A percentile compares a stretch with the other conserved stretches of the same genome.
Evolutionary conservation across 2,113 vertebrate genomes (phyloP).

Genomic region (Manacus vitellinus): DNA sequence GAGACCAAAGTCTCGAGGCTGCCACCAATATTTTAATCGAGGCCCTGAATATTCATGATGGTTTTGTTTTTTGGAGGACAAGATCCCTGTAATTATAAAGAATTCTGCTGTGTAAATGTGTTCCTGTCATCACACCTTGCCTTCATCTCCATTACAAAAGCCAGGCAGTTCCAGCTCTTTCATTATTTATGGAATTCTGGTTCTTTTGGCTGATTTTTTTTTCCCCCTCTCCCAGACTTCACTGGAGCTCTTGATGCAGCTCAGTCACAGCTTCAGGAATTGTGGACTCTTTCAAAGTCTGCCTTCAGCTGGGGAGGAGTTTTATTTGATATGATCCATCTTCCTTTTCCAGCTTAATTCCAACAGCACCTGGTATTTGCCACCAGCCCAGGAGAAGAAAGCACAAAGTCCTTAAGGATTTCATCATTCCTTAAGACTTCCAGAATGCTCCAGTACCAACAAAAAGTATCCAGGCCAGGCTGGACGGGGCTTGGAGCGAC

Average conservation of each 20-base stretch:
- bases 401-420: not conserved
- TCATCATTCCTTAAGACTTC: not conserved
- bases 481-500: not conserved
- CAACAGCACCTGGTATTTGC: not conserved
- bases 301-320: not conserved
- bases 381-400: constrained; percentile 14
- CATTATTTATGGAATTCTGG: constrained; percentile 74
- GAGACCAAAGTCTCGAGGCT: constrained; percentile 56
- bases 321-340: not conserved
- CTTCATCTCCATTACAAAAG: constrained; percentile 75
- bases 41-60: constrained; percentile 72
- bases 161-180: constrained; percentile 60
- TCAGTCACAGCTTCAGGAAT: not conserved
- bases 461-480: not conserved
- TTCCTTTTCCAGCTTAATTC: constrained; percentile 24
- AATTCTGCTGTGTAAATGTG: constrained; percentile 75
- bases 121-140: constrained; percentile 65
- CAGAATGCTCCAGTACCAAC: not conserved
- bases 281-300: not conserved
- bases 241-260: constrained; percentile 1
- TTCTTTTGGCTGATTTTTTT: not conserved
- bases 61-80: constrained; percentile 63
- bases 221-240: not conserved
- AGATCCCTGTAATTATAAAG: constrained; percentile 62
- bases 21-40: constrained; percentile 80